These are phyloP conservation scores for Dryomyza anilis DNA, from an alignment of 2,888 invertebrate genomes.

Conservation along the genomic window DNA sequence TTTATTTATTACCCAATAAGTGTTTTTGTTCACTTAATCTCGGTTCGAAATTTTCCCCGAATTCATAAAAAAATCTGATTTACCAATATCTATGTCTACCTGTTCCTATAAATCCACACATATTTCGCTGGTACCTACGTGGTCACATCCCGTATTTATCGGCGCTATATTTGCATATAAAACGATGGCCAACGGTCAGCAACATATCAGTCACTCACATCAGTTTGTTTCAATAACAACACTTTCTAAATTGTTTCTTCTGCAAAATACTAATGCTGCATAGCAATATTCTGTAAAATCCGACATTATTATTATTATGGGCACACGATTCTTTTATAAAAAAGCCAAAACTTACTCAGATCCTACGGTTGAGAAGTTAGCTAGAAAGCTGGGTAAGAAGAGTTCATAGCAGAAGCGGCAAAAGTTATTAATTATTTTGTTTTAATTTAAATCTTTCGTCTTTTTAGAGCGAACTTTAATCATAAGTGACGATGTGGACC, in stretches of 20 bases:
- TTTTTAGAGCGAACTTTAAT: constrained; percentile 51
- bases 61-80: no score
- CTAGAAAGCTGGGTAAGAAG: constrained; percentile 48
- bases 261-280: not conserved
- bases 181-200: not conserved
- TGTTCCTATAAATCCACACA: no score
- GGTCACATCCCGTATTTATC: no score
- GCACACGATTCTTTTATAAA: constrained; percentile 52
- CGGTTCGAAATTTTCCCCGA: no score
- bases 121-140: no score
- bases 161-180: not conserved
- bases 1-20: no score
- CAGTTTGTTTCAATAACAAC: not conserved
- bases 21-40: no score
- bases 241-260: not conserved
- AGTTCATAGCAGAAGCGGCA: not conserved
- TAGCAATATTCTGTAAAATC: not conserved
- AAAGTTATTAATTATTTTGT: not conserved
- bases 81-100: no score
- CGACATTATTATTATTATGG: constrained; percentile 42
- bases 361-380: constrained; percentile 44
- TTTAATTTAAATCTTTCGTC: not conserved
- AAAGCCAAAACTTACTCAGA: constrained; percentile 36
- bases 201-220: not conserved
- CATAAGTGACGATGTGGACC: constrained; percentile 45